Evolutionary conservation across 2,888 invertebrate genomes (phyloP).

Genomic region (Coelogynopora nodosa): DNA sequence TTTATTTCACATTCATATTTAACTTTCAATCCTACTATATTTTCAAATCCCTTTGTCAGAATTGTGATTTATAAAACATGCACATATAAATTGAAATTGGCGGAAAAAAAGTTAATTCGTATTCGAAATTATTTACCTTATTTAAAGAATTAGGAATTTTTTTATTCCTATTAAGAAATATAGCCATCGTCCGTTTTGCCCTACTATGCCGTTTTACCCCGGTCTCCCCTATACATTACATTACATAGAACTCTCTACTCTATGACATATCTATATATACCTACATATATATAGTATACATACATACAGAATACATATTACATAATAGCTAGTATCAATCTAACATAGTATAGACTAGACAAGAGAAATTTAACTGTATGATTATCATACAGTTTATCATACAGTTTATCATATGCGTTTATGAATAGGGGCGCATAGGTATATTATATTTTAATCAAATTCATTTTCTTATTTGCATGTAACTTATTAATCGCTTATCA

Average conservation of each 20-base stretch:
- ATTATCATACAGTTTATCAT: not conserved
- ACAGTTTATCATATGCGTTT: not conserved
- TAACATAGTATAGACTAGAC: not conserved
- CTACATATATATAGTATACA: not conserved
- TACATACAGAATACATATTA: not conserved
- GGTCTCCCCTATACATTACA: not conserved
- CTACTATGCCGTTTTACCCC: not conserved
- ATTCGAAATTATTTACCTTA: not conserved
- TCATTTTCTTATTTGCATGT: not conserved
- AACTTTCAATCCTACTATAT: not conserved
- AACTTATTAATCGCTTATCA: not conserved
- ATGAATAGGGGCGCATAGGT: not conserved
- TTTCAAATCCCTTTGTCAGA: not conserved
- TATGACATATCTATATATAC: not conserved
- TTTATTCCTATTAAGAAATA: not conserved
- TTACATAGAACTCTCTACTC: not conserved
- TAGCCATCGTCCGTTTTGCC: not conserved
- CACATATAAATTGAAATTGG: not conserved
- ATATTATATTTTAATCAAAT: not conserved
- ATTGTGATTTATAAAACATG: not conserved
- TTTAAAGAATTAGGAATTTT: not conserved
- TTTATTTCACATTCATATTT: not conserved
- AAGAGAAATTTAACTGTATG: not conserved
- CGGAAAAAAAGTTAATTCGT: not conserved
- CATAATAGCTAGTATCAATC: not conserved